Evolutionary conservation across 1,140 invertebrate genomes (phyloP), one percentile per base, ranked within the genome.

Genomic region (Ridgeia piscesae): DNA sequence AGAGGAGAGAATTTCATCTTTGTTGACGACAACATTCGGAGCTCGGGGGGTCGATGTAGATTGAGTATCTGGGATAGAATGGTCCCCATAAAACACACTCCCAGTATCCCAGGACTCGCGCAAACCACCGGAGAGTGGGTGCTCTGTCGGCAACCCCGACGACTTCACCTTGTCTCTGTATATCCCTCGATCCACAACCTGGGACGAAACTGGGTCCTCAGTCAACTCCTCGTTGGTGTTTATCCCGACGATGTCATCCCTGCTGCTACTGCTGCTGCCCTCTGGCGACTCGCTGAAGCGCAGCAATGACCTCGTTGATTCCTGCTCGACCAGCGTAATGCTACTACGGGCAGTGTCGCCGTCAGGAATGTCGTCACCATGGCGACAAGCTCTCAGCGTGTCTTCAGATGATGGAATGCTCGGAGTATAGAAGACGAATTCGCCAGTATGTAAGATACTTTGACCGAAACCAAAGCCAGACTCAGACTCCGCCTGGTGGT

Each of bases 401-500:
- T 58, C 1, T n/a, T 33, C 42, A n/a, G 91, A 58, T 8, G 33
- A 33, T 91, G 91, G 48, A 33, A 33, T 91, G 91, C 17, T 34
- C 1, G 42, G 91, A 9, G 48, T 35, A n/a, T 50, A 33, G 48
- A 91, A 91, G 33, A 99, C 97, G n/a, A 99, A 96, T 95, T 98
- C 97, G 88, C 97, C 97, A 91, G 97, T 97, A 94, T 99, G 98
- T 17, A 99, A 96, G 94, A 99, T 97, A 95, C 98, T 99, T 95
- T 99, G 98, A 2, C 98, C 99, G 95, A 98, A 99, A 0, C 98
- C 98, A 94, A 97, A 97, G 95, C 98, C 97, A 94, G 97, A 97
- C 34, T 97, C 97, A 77, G 58, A 17, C 58, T 77, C 94, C n/a
- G 94, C 95, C 34, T 95, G 93, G 91, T 95, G 93, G 50, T 94